Evolutionary conservation across 2,888 invertebrate species (phyloP).

Genomic region (Zeuzera pyrina): DNA sequence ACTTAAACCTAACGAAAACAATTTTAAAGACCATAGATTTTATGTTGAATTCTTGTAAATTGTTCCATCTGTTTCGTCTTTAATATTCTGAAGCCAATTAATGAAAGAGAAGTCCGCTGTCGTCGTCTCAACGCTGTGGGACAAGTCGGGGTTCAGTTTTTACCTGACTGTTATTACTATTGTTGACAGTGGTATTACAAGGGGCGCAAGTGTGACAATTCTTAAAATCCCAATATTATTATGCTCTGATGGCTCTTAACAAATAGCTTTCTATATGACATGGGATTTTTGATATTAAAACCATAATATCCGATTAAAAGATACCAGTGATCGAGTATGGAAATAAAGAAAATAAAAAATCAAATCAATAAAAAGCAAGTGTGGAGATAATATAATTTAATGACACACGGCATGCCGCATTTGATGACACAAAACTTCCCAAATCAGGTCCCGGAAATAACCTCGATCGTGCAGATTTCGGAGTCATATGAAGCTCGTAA

Average conservation of each 20-base stretch:
- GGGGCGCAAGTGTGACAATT: constrained; percentile 40
- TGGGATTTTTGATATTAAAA: constrained; percentile 13
- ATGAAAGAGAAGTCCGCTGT: constrained; percentile 52
- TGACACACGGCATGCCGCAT: constrained; percentile 37
- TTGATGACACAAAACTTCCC: constrained; percentile 55
- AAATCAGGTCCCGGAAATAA: constrained; percentile 53
- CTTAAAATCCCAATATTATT: constrained; percentile 39
- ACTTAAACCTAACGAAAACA: no score
- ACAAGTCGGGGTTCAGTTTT: constrained; percentile 54
- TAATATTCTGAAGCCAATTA: constrained; percentile 44
- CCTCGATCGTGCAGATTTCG: constrained; percentile 39
- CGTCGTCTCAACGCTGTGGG: constrained; percentile 36
- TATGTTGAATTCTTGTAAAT: no score
- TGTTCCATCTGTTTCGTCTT: constrained; percentile 44
- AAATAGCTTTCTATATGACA: constrained; percentile 18
- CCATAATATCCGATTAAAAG: constrained; percentile 19
- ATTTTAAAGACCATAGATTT: no score
- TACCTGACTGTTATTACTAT: constrained; percentile 61
- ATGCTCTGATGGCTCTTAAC: constrained; percentile 28
- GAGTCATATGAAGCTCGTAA: constrained; percentile 61
- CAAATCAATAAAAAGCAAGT: background rate
- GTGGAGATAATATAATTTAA: constrained; percentile 25
- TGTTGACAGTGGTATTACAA: constrained; percentile 58
- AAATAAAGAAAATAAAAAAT: no score
- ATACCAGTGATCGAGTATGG: no score